Evolutionary conservation across 2,888 invertebrate species (phyloP), one percentile per base, ranked within the genome.

Genomic region (Drosophila sordidula): DNA sequence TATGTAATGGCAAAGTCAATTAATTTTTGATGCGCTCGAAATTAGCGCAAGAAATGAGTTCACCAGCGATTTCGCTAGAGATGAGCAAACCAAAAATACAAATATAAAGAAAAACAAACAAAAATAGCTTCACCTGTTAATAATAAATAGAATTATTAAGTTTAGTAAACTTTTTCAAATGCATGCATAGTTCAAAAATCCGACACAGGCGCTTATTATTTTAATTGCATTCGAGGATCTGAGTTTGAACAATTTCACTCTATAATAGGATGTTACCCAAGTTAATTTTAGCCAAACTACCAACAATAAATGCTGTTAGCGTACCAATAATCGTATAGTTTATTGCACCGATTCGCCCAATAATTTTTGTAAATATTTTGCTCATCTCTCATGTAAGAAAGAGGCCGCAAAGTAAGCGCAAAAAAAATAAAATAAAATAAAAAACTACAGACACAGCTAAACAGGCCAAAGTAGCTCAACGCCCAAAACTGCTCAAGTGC

Each of bases 401-500:
- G 69, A 80, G 78, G 77, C 66, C 80, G 66, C 68, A 54, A 64
- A 59, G 62, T 73, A 72, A 78, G 51, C 55, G 52, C 41, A 45
- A 66, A 55, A 50, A 66, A 67, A 34, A 34, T 4, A 34, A 12
- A 34, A 34, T 1, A 34, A 4, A 34, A 34, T 4, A 34, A 34
- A 57, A 68, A 66, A 76, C 34, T 54, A 68, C 73, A 80, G 77
- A 72, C 69, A 57, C 64, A 58, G 69, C 73, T 61, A 55, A 80
- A 67, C 50, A 63, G 67, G 61, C 55, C 64, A 39, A 70, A 70
- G 70, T 78, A 62, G 76, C 78, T 66, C 78, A 76, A 78, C 76
- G 56, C 58, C 75, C 77, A 77, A 77, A 65, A 49, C 61, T 49
- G 61, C 38, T 71, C 80, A 68, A 64, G 80, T 77, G 77, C 77